A percentile compares a stretch with the other conserved stretches of the same genome.
Evolutionary conservation across 2,797 vertebrate genomes (phyloP).

Genomic region (Picus viridis): DNA sequence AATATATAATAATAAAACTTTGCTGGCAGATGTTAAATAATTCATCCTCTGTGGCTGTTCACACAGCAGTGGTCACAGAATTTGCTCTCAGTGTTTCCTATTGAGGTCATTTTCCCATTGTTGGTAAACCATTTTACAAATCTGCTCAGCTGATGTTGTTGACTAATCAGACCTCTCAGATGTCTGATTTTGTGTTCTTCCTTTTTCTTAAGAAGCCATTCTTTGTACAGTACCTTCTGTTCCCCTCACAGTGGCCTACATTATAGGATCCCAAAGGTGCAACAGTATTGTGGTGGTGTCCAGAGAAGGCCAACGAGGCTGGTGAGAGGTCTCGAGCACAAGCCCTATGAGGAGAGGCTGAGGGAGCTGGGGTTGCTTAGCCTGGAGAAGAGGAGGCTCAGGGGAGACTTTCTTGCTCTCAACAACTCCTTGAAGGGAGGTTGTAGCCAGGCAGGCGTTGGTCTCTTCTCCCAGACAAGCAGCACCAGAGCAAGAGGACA

Average conservation of each 20-base stretch:
- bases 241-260: not conserved
- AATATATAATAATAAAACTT: not conserved
- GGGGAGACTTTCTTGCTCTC: too few relatives aligned
- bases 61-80: fast-evolving
- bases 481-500: too few relatives aligned
- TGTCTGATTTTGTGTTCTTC: not conserved
- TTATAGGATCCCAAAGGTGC: not conserved
- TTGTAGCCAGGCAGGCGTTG: too few relatives aligned
- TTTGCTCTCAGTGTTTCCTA: not conserved
- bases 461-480: too few relatives aligned
- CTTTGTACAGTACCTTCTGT: not conserved
- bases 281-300: not conserved
- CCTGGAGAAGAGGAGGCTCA: too few relatives aligned
- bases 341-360: too few relatives aligned
- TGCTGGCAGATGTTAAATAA: not conserved
- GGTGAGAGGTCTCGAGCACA: too few relatives aligned
- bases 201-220: not conserved
- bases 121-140: not conserved
- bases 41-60: not conserved
- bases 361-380: too few relatives aligned
- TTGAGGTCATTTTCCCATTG: not conserved
- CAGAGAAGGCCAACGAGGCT: too few relatives aligned
- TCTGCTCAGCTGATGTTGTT: not conserved
- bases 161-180: not conserved
- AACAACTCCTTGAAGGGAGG: too few relatives aligned